These are phyloP conservation scores for Glossophaga mutica DNA, from an alignment of 2,797 vertebrate species.

Conservation along the genomic window DNA sequence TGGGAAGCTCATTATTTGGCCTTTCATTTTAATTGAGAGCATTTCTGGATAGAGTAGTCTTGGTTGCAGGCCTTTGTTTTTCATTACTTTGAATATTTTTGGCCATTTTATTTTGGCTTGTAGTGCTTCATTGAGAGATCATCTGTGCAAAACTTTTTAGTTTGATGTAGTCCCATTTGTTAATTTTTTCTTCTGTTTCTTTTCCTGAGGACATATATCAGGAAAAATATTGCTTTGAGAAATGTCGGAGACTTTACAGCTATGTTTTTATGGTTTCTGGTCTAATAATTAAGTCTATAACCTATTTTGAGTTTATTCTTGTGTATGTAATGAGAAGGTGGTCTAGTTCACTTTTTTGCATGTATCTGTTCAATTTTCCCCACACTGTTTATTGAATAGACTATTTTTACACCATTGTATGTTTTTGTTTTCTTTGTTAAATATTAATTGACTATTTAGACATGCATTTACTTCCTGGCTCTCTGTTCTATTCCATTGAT, in stretches of 20 bases:
- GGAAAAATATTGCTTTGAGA: not conserved
- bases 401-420: not conserved
- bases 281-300: not conserved
- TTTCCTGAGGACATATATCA: not conserved
- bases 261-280: not conserved
- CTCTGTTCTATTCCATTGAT: not conserved
- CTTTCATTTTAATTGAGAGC: too few species aligned
- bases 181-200: not conserved
- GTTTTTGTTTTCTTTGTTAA: not conserved
- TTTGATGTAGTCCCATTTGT: not conserved
- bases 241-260: not conserved
- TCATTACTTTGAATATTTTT: too few species aligned
- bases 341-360: not conserved
- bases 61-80: too few species aligned
- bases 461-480: not conserved
- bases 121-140: too few species aligned
- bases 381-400: not conserved
- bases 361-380: not conserved
- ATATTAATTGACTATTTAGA: not conserved
- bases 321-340: not conserved
- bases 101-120: too few species aligned
- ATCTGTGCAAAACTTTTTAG: not conserved
- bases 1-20: too few species aligned
- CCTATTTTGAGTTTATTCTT: not conserved
- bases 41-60: too few species aligned